Evolutionary conservation across 2,113 vertebrate species (phyloP).

Genomic region (Psammodynastes pulverulentus): DNA sequence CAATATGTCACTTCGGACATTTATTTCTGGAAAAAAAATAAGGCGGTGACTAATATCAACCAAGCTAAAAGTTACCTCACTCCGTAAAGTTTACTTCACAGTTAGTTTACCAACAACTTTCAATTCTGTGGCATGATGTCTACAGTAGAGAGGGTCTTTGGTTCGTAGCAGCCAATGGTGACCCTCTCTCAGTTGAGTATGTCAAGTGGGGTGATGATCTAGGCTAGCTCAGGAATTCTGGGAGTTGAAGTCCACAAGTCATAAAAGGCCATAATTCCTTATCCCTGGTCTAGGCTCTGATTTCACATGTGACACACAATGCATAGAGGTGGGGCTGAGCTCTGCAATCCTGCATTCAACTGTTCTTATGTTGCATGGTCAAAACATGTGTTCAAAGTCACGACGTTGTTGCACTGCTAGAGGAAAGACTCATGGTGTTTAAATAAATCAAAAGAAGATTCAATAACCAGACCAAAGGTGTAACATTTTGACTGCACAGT

Average conservation of each 20-base stretch:
- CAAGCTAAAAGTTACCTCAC: not conserved
- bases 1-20: not conserved
- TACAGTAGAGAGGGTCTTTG: not conserved
- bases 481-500: not conserved
- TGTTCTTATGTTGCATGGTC: not conserved
- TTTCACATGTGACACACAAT: not conserved
- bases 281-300: not conserved
- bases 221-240: not conserved
- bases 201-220: not conserved
- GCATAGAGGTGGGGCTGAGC: not conserved
- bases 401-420: not conserved
- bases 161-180: not conserved
- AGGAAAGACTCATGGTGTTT: not conserved
- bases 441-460: not conserved
- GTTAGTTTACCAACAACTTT: not conserved
- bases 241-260: not conserved
- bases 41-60: not conserved
- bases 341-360: not conserved
- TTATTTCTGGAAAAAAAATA: not conserved
- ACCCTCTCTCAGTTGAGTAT: not conserved
- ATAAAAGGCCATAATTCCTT: not conserved
- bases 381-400: not conserved
- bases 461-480: not conserved
- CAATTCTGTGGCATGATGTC: not conserved
- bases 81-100: not conserved